These are phyloP conservation scores for Ceryle rudis DNA, from an alignment of 2,797 vertebrate genomes.

Conservation along the genomic window DNA sequence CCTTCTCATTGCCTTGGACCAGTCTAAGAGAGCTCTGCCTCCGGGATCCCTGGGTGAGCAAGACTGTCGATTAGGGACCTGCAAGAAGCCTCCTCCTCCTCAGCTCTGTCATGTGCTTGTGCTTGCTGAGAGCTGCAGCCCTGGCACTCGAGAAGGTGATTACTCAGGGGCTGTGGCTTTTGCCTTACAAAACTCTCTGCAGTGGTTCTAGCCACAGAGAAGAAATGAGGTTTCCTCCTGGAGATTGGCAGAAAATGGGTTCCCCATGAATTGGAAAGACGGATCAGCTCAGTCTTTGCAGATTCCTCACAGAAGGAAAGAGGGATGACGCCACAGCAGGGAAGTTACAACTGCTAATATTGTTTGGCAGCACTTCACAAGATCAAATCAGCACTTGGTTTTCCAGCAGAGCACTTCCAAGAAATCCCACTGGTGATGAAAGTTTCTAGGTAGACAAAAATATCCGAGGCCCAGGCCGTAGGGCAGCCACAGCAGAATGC, in stretches of 20 bases:
- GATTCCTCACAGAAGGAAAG: background rate
- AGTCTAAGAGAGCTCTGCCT: background rate
- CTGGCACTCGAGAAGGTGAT: background rate
- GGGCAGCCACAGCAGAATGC: background rate
- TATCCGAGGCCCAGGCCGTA: background rate
- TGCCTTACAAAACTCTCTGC: background rate
- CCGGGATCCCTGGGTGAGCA: background rate
- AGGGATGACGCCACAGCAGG: slow-evolving; percentile 12
- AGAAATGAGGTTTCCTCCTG: background rate
- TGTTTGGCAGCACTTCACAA: slow-evolving; percentile 49
- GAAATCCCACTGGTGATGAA: slow-evolving; percentile 33
- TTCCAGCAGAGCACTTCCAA: slow-evolving; percentile 53
- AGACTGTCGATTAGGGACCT: rapidly evolving
- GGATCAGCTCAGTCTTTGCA: background rate
- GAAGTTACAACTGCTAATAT: slow-evolving; percentile 39
- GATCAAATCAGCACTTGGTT: slow-evolving; percentile 50
- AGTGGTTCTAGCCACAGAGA: background rate
- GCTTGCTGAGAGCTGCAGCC: background rate
- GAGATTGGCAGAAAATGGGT: background rate
- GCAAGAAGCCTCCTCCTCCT: background rate
- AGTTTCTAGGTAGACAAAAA: slow-evolving; percentile 51
- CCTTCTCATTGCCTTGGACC: background rate
- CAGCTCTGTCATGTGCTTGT: background rate
- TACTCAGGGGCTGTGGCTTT: background rate
- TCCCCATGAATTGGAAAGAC: background rate